Conservation (phyloP, 2,797 vertebrate species). For the Notolepis coatsorum region DNA sequence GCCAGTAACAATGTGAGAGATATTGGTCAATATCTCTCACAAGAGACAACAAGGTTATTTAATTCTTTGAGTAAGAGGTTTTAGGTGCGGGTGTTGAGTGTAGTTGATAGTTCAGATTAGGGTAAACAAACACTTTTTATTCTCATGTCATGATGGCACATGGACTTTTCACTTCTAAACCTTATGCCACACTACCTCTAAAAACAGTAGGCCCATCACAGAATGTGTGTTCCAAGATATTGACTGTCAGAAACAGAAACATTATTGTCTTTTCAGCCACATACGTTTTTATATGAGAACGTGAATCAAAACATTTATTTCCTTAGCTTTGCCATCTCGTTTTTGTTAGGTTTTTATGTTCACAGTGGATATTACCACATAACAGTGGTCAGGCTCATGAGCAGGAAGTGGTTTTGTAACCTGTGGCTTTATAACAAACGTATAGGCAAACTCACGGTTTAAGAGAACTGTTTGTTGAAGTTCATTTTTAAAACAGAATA, state of each 20-base stretch:
- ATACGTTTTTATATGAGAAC: too few relatives aligned
- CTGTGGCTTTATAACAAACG: constrained; percentile 85
- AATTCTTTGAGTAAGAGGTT: constrained; percentile 27
- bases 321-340: constrained; percentile 26
- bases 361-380: constrained; percentile 57
- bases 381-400: constrained; percentile 73
- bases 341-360: constrained; percentile 59
- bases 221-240: not conserved
- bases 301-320: not conserved
- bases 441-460: too few relatives aligned
- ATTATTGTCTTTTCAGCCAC: too few relatives aligned
- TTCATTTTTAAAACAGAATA: too few relatives aligned
- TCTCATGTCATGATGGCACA: not conserved
- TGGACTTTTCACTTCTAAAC: constrained; percentile 2
- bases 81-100: constrained; percentile 13
- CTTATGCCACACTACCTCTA: too few relatives aligned
- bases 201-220: too few relatives aligned
- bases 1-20: constrained; percentile 19
- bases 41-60: constrained; percentile 2
- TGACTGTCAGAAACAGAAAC: too few relatives aligned
- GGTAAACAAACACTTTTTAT: constrained; percentile 16
- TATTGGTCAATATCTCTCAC: too few relatives aligned
- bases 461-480: too few relatives aligned
- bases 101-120: constrained; percentile 18
- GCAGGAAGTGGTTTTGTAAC: constrained; percentile 85